Percentiles rank a stretch among this genome's conserved stretches.
Conservation (phyloP, 1,140 invertebrate species). For the Drosophila sp. region DNA sequence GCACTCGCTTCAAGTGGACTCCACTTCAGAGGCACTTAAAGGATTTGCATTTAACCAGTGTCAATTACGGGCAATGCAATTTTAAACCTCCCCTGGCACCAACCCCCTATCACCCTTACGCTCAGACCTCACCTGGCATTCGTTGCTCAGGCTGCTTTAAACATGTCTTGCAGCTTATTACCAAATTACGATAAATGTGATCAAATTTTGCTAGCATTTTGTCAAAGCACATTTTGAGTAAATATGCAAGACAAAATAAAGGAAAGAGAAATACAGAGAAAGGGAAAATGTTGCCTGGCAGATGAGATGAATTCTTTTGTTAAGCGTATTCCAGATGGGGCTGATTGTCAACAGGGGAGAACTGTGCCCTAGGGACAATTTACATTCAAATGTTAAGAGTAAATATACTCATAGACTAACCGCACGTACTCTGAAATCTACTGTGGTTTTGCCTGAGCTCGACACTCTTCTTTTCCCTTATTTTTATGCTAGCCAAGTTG, state of each 20-base stretch:
- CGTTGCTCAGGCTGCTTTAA: background rate
- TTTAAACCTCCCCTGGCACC: background rate
- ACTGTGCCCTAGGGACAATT: constrained; percentile 38
- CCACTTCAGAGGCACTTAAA: constrained; percentile 44
- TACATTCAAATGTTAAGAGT: constrained; percentile 56
- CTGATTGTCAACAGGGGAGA: background rate
- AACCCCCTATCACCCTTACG: too few relatives aligned
- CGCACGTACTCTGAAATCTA: background rate
- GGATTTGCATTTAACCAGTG: constrained; percentile 51
- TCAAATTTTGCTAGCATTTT: constrained; percentile 15
- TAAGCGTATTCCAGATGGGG: background rate
- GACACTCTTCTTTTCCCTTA: constrained; percentile 10
- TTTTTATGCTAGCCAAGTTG: constrained; percentile 11
- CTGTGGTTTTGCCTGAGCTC: constrained; percentile 12
- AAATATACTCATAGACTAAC: constrained; percentile 6
- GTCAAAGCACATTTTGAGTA: constrained; percentile 3
- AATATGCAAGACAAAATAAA: background rate
- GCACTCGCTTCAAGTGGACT: constrained; percentile 24
- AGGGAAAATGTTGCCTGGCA: background rate
- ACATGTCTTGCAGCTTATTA: constrained; percentile 37
- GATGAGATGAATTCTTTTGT: background rate
- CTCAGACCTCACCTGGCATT: background rate
- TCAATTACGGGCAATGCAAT: constrained; percentile 49
- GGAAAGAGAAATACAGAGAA: background rate
- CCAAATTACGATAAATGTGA: constrained; percentile 53